Base-by-base conservation (phyloP, 2,888 invertebrate species). In the Callosobruchus maculatus region DNA sequence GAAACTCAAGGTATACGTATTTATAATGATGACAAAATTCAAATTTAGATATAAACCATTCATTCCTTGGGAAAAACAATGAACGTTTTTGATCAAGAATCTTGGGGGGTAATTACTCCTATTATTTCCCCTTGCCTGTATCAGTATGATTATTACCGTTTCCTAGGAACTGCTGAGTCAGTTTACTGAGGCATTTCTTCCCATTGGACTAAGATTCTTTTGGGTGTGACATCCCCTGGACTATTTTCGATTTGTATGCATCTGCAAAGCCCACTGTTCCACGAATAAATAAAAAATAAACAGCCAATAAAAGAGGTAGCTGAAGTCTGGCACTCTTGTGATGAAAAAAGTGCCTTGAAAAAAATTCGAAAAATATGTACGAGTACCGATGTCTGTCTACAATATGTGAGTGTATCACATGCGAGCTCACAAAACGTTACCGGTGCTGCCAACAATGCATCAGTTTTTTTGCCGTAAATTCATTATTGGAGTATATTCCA, bases 401-500 rank as follows among this genome's bases (percentile, higher is more conserved):
- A 49, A 49, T 49, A 49, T 18, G 49, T 49, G 49, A 49, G 49
- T 49, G 49, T 49, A 49, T 49, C 49, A 49, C 49, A 49, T 13
- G 13, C 18, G 49, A 49, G 49, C 13, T 13, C 18, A 49, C 49
- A 49, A 49, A 49, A 49, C 49, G 49, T 18, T 49, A 49, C 49
- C 49, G 13, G 49, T 49, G 49, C 49, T 49, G 49, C 49, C 49
- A 49, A 49, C 49, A 49, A 49, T 49, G 13, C 49, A 13, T 49
- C 74, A 72, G n/a, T 30, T 75, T 68, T 74, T 74, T 75, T 71
- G 71, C 21, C 69, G 72, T 72, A 74, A 74, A 75, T 75, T 72
- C 75, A 75, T 75, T 75, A 75, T 74, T 72, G 74, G 71, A 74
- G 75, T 74, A 74, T 74, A 49, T 70, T 71, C 68, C 68, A 31